Evolutionary conservation across 2,113 vertebrate species (phyloP).

Genomic region (Tangachromis dhanisi): DNA sequence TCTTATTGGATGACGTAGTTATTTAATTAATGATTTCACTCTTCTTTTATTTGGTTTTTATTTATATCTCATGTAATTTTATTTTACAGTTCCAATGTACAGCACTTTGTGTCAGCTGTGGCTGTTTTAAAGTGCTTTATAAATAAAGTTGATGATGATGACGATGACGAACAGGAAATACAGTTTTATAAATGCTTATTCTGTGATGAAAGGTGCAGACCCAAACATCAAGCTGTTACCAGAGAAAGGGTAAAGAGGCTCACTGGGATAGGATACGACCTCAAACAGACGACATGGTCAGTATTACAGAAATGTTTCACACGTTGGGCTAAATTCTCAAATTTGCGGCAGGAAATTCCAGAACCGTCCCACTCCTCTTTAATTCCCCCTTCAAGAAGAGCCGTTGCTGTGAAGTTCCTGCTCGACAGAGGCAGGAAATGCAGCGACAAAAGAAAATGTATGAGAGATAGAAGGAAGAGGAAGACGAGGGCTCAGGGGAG

Average conservation of each 20-base stretch:
- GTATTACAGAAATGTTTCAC: neutral
- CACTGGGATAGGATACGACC: neutral
- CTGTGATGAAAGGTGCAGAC: neutral
- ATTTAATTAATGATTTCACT: too few species aligned
- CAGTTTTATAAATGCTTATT: neutral
- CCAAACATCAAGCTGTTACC: neutral
- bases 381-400: neutral
- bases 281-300: neutral
- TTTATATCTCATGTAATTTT: too few species aligned
- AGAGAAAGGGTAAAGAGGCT: neutral
- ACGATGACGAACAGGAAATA: neutral
- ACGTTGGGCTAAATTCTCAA: neutral
- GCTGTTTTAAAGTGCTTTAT: too few species aligned
- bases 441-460: neutral
- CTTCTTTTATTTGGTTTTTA: too few species aligned
- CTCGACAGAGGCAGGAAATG: neutral
- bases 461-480: neutral
- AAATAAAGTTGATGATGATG: too few species aligned
- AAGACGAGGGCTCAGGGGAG: neutral
- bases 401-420: neutral
- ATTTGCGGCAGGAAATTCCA: neutral
- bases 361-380: neutral
- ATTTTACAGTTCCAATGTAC: too few species aligned
- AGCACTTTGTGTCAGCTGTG: too few species aligned
- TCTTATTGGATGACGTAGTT: rapidly evolving